phyloP scores from a whole-genome alignment of 2,113 vertebrate genomes.

The Megaptera novaeangliae region DNA sequence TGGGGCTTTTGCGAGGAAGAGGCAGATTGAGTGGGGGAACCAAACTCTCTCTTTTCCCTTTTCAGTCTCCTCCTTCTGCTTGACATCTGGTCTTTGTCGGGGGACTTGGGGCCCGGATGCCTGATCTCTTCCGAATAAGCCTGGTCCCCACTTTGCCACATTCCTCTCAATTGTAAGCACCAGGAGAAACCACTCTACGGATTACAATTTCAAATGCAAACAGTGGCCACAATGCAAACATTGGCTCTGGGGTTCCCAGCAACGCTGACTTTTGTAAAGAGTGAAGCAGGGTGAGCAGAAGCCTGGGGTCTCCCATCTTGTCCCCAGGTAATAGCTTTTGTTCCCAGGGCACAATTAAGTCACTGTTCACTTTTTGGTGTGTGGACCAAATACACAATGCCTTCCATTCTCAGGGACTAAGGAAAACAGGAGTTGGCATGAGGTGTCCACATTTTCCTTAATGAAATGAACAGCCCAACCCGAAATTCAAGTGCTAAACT shows the following conservation, averaged over 20 bases:
- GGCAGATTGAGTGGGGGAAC: not conserved
- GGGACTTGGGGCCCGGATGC: not conserved
- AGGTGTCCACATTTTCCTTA: constrained; percentile 62
- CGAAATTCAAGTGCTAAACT: constrained; percentile 75
- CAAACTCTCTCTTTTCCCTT: not conserved
- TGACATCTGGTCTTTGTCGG: not conserved
- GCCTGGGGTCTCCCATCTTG: constrained; percentile 8
- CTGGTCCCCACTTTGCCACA: not conserved
- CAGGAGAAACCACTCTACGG: not conserved
- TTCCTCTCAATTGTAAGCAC: not conserved
- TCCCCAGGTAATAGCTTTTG: constrained; percentile 62
- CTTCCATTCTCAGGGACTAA: constrained; percentile 57
- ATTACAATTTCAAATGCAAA: not conserved
- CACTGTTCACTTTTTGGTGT: constrained; percentile 52
- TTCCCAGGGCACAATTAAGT: constrained; percentile 61
- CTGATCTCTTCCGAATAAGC: not conserved
- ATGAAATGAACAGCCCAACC: constrained; percentile 60
- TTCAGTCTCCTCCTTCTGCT: not conserved
- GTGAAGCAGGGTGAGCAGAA: not conserved
- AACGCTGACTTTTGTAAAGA: not conserved
- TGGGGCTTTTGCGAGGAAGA: constrained; percentile 18
- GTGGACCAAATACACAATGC: constrained; percentile 49
- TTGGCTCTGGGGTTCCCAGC: constrained; percentile 27
- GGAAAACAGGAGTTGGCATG: constrained; percentile 67
- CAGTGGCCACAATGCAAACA: not conserved